These are phyloP conservation scores for Butorides virescens DNA, from an alignment of 2,113 vertebrate genomes.

Conservation along the genomic window DNA sequence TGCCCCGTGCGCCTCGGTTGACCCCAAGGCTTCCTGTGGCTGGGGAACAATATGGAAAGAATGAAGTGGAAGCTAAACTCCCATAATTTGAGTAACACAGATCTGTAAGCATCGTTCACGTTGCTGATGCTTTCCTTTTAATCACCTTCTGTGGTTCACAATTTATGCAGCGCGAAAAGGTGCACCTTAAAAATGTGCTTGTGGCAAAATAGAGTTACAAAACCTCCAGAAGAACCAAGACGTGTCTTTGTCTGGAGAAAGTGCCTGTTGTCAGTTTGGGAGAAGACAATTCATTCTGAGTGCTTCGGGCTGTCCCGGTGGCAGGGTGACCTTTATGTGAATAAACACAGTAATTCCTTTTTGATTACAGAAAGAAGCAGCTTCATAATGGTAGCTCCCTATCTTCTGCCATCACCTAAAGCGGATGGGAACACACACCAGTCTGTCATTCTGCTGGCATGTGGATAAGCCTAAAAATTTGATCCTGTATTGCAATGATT, in stretches of 20 bases:
- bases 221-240: neutral
- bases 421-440: neutral
- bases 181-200: neutral
- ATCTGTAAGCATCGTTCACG: rapidly evolving
- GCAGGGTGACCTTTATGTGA: slow-evolving; percentile 18
- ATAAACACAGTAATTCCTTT: slow-evolving; percentile 43
- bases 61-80: neutral
- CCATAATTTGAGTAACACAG: neutral
- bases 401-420: neutral
- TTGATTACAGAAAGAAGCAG: slow-evolving; percentile 12
- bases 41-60: neutral
- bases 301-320: neutral
- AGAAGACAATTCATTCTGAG: neutral
- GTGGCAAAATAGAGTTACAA: neutral
- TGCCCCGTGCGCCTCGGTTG: rapidly evolving
- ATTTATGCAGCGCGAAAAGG: neutral
- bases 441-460: neutral
- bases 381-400: neutral
- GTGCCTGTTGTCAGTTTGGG: neutral
- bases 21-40: neutral
- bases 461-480: neutral
- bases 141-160: neutral
- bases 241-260: neutral
- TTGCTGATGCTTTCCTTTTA: neutral
- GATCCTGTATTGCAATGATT: neutral